Evolutionary conservation across 2,797 vertebrate genomes (phyloP).

Genomic region (Sphenodon punctatus): DNA sequence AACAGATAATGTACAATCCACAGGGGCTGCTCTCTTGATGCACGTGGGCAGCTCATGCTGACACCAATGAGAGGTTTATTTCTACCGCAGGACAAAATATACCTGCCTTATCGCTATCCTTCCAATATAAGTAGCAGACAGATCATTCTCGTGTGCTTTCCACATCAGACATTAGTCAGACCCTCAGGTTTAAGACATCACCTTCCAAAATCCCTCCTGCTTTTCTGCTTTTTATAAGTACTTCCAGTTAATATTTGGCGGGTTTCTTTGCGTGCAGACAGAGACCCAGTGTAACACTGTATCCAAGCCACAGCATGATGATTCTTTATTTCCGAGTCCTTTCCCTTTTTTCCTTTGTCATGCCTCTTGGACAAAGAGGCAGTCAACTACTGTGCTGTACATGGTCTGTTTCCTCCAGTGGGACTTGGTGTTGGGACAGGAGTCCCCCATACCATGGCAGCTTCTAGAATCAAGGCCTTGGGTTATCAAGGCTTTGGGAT

Average conservation of each 20-base stretch:
- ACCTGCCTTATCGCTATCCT: neutral
- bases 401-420: neutral
- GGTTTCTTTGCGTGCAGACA: neutral
- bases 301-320: neutral
- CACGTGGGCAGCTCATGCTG: rapidly evolving
- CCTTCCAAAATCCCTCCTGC: neutral
- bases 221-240: neutral
- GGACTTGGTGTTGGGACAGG: neutral
- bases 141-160: neutral
- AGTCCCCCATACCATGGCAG: rapidly evolving
- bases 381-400: neutral
- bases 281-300: neutral
- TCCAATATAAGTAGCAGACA: rapidly evolving
- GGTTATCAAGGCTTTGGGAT: neutral
- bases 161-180: neutral
- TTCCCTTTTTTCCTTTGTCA: neutral
- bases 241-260: neutral
- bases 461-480: rapidly evolving
- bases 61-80: rapidly evolving
- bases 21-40: rapidly evolving
- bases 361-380: neutral
- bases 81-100: neutral
- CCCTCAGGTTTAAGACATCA: neutral
- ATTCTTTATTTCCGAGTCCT: neutral
- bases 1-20: rapidly evolving